These are phyloP conservation scores for Oxyruncus cristatus DNA, from an alignment of 2,113 vertebrate genomes.

Conservation along the genomic window DNA sequence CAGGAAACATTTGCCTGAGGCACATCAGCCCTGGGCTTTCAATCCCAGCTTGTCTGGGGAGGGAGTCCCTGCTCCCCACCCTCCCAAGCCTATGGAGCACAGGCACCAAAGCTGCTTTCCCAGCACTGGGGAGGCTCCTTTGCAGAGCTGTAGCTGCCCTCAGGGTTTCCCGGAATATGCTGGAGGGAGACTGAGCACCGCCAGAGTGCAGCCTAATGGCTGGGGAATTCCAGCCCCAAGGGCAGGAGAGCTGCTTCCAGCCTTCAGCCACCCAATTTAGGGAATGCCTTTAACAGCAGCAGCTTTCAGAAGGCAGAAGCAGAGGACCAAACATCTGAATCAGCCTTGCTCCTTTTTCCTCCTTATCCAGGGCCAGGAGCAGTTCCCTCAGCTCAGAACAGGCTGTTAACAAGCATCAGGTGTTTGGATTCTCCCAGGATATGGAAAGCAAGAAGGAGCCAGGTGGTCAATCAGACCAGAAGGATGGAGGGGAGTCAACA, in stretches of 20 bases:
- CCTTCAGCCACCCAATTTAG: not conserved
- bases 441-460: not conserved
- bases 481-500: not conserved
- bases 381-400: not conserved
- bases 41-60: not conserved
- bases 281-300: not conserved
- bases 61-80: not conserved
- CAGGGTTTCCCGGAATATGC: not conserved
- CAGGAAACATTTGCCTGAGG: not conserved
- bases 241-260: not conserved
- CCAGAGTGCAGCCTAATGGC: too few relatives aligned
- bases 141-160: not conserved
- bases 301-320: not conserved
- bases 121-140: not conserved
- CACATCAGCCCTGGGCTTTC: not conserved
- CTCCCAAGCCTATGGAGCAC: not conserved
- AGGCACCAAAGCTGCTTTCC: not conserved
- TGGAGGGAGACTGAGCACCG: not conserved
- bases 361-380: not conserved
- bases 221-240: not conserved
- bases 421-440: too few relatives aligned
- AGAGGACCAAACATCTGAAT: not conserved
- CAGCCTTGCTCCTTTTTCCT: not conserved
- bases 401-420: not conserved
- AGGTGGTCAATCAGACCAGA: not conserved